Percentiles rank a stretch among this genome's conserved stretches.
These are phyloP conservation scores for Microvelia longipes DNA, from an alignment of 1,140 invertebrate species.

Conservation along the genomic window DNA sequence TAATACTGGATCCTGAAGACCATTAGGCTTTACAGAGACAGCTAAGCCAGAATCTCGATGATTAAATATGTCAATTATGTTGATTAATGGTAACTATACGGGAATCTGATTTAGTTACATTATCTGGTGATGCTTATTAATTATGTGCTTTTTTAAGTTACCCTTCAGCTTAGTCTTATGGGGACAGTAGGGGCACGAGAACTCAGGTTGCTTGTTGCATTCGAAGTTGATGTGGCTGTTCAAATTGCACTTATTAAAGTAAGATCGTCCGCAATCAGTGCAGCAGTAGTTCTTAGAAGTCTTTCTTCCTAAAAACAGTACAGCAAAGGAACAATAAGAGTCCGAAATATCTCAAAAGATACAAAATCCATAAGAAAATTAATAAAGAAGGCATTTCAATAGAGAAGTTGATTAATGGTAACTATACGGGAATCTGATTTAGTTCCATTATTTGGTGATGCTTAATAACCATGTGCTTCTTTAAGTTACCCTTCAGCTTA, in stretches of 20 bases:
- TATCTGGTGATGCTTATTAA: neutral
- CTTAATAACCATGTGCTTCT: slow-evolving; percentile 28
- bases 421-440: too few species aligned
- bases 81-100: too few species aligned
- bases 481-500: slow-evolving; percentile 34
- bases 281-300: neutral
- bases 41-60: too few species aligned
- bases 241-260: neutral
- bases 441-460: too few species aligned
- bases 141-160: slow-evolving; percentile 33
- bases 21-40: too few species aligned
- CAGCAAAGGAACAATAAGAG: neutral
- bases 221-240: slow-evolving; percentile 27
- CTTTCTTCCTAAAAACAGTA: neutral
- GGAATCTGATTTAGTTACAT: too few species aligned
- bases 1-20: too few species aligned
- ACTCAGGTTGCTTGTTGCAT: slow-evolving; percentile 6
- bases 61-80: too few species aligned
- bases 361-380: neutral
- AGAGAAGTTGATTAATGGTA: too few species aligned
- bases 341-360: neutral
- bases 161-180: slow-evolving; percentile 34
- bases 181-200: slow-evolving; percentile 33
- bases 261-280: neutral
- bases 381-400: neutral